Percentiles rank a stretch among this genome's conserved stretches.
Evolutionary conservation across 2,888 invertebrate species (phyloP).

Genomic region (Diplolepis rosae): DNA sequence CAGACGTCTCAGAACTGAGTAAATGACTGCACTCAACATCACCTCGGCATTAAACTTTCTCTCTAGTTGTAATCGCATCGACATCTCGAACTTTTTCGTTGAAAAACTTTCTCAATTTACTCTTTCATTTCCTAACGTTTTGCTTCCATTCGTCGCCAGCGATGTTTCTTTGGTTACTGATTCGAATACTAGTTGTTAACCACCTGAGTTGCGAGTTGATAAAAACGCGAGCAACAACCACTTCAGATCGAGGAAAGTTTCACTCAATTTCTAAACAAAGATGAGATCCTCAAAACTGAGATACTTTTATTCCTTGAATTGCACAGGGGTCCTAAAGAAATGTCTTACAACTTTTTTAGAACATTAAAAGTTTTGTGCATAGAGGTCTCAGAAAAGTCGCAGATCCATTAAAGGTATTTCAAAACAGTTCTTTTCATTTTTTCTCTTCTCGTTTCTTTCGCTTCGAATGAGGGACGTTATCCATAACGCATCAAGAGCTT

Average conservation of each 20-base stretch:
- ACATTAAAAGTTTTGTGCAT: too few relatives aligned
- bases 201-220: neutral
- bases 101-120: conserved; percentile 62
- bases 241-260: neutral
- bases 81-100: conserved; percentile 55
- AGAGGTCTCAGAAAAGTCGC: too few relatives aligned
- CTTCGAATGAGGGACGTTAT: too few relatives aligned
- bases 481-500: too few relatives aligned
- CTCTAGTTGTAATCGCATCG: conserved; percentile 56
- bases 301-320: too few relatives aligned
- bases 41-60: conserved; percentile 42
- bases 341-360: too few relatives aligned
- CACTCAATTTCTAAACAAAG: too few relatives aligned
- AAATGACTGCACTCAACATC: conserved; percentile 10
- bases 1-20: neutral
- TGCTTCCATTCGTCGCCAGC: neutral
- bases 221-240: neutral
- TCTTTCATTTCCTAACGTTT: conserved; percentile 10
- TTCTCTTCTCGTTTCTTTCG: too few relatives aligned
- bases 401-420: too few relatives aligned
- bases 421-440: too few relatives aligned
- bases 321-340: too few relatives aligned
- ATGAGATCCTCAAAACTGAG: too few relatives aligned
- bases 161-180: neutral
- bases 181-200: neutral